These are phyloP conservation scores for Brachionus sp. DNA, from an alignment of 1,140 invertebrate species.

Conservation along the genomic window DNA sequence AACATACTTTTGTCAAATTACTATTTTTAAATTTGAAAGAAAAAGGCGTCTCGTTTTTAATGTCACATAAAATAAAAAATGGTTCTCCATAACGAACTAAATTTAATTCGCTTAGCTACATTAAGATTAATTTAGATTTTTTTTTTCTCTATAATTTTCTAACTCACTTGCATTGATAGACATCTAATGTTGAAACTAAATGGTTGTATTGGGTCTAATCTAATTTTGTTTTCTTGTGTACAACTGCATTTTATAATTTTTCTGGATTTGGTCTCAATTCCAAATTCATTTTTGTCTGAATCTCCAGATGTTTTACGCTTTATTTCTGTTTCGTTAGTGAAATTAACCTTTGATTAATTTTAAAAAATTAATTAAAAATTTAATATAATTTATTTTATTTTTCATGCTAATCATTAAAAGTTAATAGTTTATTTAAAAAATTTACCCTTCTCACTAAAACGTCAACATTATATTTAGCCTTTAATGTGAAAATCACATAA, in stretches of 20 bases:
- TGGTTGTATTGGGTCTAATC: constrained; percentile 18
- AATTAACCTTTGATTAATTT: not conserved
- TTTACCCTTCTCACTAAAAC: constrained; percentile 18
- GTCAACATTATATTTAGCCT: not conserved
- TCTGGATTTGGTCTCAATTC: not conserved
- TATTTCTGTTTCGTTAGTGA: not conserved
- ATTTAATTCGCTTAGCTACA: not conserved
- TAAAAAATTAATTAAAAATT: not conserved
- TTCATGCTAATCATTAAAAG: not conserved
- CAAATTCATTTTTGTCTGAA: not conserved
- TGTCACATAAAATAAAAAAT: constrained; percentile 8
- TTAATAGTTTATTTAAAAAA: not conserved
- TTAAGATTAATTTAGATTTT: not conserved
- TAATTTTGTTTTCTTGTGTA: not conserved
- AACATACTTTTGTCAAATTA: not conserved
- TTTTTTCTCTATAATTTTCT: no score
- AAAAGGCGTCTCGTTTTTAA: not conserved
- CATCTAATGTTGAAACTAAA: constrained; percentile 19
- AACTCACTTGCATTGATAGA: constrained; percentile 18
- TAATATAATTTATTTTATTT: not conserved
- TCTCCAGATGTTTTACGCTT: not conserved
- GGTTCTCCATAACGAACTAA: constrained; percentile 1
- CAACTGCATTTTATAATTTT: constrained; percentile 41
- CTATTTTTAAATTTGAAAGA: constrained; percentile 20
- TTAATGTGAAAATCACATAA: not conserved